Percentiles rank a stretch among this genome's conserved stretches.
Conservation (phyloP, 1,140 invertebrate species). For the Megalopta genalis region DNA sequence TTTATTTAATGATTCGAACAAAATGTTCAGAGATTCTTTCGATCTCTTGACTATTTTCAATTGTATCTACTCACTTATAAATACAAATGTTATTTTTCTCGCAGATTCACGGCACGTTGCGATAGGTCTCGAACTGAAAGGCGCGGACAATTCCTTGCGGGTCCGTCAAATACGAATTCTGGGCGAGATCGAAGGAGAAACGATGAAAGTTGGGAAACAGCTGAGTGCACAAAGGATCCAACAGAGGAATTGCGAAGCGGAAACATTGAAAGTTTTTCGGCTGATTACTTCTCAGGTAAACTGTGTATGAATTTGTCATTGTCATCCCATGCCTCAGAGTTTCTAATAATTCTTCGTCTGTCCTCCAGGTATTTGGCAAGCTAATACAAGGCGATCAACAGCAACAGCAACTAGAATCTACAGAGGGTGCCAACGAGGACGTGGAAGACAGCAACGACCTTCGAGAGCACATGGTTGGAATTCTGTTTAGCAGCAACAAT, state of each 20-base stretch:
- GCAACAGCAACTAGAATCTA: conserved; percentile 69
- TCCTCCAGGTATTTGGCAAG: conserved; percentile 92
- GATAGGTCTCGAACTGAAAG: conserved; percentile 92
- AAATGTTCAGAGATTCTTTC: too few relatives aligned
- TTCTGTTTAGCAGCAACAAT: conserved; percentile 96
- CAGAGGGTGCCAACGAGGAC: conserved; percentile 79
- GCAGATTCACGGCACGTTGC: conserved; percentile 80
- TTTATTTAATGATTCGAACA: too few relatives aligned
- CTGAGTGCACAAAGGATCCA: conserved; percentile 84
- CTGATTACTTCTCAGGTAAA: conserved; percentile 93
- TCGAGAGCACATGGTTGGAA: conserved; percentile 97
- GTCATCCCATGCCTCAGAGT: not conserved
- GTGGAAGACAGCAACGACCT: conserved; percentile 90
- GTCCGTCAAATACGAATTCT: conserved; percentile 90
- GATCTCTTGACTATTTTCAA: not conserved
- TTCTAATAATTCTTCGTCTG: not conserved
- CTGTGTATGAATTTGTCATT: conserved; percentile 10
- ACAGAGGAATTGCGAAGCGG: conserved; percentile 92
- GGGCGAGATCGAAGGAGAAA: conserved; percentile 82
- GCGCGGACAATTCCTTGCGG: conserved; percentile 93
- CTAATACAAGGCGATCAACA: conserved; percentile 85
- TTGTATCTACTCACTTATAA: too few relatives aligned
- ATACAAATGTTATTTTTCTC: conserved; percentile 30
- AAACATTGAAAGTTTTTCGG: conserved; percentile 96
- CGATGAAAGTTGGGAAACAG: conserved; percentile 80